These are phyloP conservation scores for Torymus texanus DNA, from an alignment of 2,888 invertebrate species.

Conservation along the genomic window DNA sequence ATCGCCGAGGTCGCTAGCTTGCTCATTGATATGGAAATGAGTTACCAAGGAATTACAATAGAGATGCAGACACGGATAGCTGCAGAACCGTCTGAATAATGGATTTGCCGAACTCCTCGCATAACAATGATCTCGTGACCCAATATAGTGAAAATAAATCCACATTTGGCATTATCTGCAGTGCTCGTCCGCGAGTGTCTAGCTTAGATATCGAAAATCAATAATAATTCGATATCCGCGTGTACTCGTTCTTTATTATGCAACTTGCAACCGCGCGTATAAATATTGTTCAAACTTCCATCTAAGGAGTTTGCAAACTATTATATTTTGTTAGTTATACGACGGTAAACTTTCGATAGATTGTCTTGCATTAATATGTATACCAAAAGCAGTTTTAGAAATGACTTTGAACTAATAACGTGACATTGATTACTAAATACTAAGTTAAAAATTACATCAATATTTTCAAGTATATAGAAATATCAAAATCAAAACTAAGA, in stretches of 20 bases:
- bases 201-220: conserved; percentile 57
- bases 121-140: conserved; percentile 70
- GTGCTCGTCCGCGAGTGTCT: conserved; percentile 43
- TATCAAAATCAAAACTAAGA: too few species aligned
- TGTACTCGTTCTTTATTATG: conserved; percentile 43
- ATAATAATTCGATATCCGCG: conserved; percentile 54
- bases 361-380: too few species aligned
- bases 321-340: background rate
- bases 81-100: conserved; percentile 70
- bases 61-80: conserved; percentile 68
- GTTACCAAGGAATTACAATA: conserved; percentile 73
- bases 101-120: conserved; percentile 69
- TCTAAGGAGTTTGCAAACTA: background rate
- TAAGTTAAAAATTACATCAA: too few species aligned
- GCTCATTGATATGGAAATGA: conserved; percentile 74
- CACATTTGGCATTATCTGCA: conserved; percentile 60
- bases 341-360: too few species aligned
- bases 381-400: too few species aligned
- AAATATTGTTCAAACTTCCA: conserved; percentile 38
- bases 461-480: too few species aligned
- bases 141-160: conserved; percentile 68
- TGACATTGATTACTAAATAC: too few species aligned
- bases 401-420: too few species aligned
- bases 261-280: conserved; percentile 25
- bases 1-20: conserved; percentile 58